Evolutionary conservation across 2,113 vertebrate genomes (phyloP), one percentile per base, ranked within the genome.

Genomic region (Anolis carolinensis): DNA sequence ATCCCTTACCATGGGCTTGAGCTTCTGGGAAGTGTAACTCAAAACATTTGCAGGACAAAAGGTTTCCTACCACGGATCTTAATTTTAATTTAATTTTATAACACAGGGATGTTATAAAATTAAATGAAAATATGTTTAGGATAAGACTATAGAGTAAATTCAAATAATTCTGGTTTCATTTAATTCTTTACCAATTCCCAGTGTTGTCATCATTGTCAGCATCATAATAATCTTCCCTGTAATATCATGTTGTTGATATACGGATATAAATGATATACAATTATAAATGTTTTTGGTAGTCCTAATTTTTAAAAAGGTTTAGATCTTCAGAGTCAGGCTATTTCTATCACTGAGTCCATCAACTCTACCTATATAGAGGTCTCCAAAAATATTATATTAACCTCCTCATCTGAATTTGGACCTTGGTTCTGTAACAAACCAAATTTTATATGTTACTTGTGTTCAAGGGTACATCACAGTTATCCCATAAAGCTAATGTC

Each of bases 221-320:
- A 44, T 44, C 39, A 44, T 44, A 44, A 5, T 44, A 44, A 44
- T 44, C 39, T 44, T 44, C 39, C 39, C 39, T 44, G 39, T 44
- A 5, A 44, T 44, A 5, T 44, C 39, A 2, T 44, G 39, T 44
- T 44, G 39, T 44, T 44, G 39, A 44, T 44, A 44, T 44, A 44
- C 39, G 5, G 5, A 44, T 44, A 44, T 44, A 44, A 44, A 44
- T 44, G 39, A 44, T 44, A 44, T 44, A 44, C 39, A 44, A 5
- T 44, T 44, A 59, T 48, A 48, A 81, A 70, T 18, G 1, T 77
- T 34, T 44, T 39, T 59, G 63, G 23, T 50, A 30, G 18, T 25
- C 74, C 76, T n/a, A 78, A 68, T 90, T 72, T 78, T 5, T n/a
- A 25, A 90, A 72, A 30, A 52, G 36, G 36, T 50, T 67, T 8